These are phyloP conservation scores for Coendou prehensilis DNA, from an alignment of 2,797 vertebrate species.

Conservation along the genomic window DNA sequence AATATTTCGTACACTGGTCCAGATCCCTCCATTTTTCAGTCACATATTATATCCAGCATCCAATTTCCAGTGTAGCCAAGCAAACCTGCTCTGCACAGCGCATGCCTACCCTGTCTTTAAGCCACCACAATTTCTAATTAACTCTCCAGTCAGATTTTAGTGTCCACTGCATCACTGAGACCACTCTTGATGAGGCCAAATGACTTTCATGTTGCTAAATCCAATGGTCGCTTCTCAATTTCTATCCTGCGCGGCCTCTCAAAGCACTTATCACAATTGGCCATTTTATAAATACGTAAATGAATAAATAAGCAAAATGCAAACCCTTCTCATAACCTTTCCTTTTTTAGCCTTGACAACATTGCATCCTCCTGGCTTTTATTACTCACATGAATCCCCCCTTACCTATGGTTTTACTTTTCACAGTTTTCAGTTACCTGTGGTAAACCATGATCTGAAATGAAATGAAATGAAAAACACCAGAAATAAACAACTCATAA, in stretches of 20 bases:
- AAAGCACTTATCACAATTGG: neutral
- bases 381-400: neutral
- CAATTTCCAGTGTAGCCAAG: neutral
- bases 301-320: neutral
- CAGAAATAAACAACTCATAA: neutral
- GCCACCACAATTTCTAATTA: neutral
- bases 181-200: neutral
- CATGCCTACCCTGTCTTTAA: neutral
- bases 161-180: neutral
- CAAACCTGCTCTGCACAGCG: constrained; percentile 24
- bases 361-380: neutral
- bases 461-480: neutral
- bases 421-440: neutral
- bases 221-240: neutral
- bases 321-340: neutral
- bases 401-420: neutral
- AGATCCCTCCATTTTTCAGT: neutral
- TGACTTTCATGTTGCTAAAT: neutral
- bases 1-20: neutral
- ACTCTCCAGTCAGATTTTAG: neutral
- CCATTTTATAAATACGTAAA: neutral
- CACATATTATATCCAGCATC: neutral
- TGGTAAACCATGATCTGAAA: neutral
- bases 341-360: neutral
- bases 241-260: neutral